These are phyloP conservation scores for Coluber constrictor DNA, from an alignment of 2,797 vertebrate species.

Conservation along the genomic window DNA sequence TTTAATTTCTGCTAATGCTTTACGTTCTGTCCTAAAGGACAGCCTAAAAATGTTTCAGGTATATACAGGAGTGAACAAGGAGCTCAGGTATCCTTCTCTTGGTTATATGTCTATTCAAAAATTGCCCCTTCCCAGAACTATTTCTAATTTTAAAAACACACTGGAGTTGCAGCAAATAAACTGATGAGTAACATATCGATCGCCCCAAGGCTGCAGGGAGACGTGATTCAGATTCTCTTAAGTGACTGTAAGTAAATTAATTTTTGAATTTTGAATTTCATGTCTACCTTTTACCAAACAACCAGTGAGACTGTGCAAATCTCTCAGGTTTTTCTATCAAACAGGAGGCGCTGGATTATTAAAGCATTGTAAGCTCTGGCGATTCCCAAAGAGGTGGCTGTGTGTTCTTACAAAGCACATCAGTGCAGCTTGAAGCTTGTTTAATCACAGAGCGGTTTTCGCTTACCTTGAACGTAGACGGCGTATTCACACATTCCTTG, in stretches of 20 bases:
- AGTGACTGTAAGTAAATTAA: not conserved
- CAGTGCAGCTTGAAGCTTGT: not conserved
- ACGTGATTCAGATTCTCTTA: not conserved
- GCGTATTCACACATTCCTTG: conserved; percentile 96
- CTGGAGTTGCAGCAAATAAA: not conserved
- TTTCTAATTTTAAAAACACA: not conserved
- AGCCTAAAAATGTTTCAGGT: not conserved
- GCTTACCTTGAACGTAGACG: conserved; percentile 94
- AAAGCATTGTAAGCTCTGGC: not conserved
- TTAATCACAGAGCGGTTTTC: not conserved
- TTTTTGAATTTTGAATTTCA: not conserved
- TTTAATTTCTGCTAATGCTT: not conserved
- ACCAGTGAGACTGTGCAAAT: not conserved
- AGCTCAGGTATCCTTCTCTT: not conserved
- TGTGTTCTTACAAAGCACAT: not conserved
- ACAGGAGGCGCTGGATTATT: not conserved
- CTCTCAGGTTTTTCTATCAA: not conserved
- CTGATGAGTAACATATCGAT: not conserved
- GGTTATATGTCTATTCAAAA: not conserved
- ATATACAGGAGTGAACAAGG: not conserved
- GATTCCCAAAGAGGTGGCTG: not conserved
- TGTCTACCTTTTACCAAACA: not conserved
- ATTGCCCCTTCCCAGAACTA: not conserved
- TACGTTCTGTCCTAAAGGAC: not conserved
- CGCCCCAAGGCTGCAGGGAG: not conserved